Evolutionary conservation across 2,797 vertebrate genomes (phyloP).

Genomic region (Anabacerthia variegaticeps): DNA sequence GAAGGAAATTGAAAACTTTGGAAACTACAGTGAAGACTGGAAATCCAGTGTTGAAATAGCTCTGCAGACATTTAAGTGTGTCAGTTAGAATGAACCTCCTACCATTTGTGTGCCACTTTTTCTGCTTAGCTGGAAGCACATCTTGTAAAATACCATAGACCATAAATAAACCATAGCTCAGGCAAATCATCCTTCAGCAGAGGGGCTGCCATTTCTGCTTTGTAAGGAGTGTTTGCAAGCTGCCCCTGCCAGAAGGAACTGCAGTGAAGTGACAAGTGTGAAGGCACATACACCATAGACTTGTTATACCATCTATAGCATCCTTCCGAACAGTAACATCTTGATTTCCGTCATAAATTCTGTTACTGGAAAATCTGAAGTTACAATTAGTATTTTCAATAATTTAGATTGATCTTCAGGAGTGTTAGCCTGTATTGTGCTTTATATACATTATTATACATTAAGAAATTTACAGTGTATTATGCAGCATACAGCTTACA

Average conservation of each 20-base stretch:
- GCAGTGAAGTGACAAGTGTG: background rate
- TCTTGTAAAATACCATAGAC: background rate
- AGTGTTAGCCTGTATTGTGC: background rate
- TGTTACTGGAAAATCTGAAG: background rate
- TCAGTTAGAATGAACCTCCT: background rate
- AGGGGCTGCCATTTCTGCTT: background rate
- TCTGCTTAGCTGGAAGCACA: background rate
- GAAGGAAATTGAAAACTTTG: background rate
- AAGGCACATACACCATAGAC: background rate
- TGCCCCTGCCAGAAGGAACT: background rate
- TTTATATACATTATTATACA: background rate
- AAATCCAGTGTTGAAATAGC: background rate
- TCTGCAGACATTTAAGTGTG: background rate
- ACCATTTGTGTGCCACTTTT: background rate
- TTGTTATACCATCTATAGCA: background rate
- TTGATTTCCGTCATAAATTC: background rate
- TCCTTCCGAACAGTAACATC: background rate
- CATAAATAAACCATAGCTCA: slow-evolving; percentile 21
- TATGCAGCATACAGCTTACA: background rate
- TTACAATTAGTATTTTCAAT: background rate
- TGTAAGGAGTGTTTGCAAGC: background rate
- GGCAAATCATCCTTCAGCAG: background rate
- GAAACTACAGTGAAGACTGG: background rate
- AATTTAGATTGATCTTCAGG: background rate
- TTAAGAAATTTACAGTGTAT: background rate